Evolutionary conservation across 2,888 invertebrate genomes (phyloP), one percentile per base, ranked within the genome.

Genomic region (Drosophila robusta): DNA sequence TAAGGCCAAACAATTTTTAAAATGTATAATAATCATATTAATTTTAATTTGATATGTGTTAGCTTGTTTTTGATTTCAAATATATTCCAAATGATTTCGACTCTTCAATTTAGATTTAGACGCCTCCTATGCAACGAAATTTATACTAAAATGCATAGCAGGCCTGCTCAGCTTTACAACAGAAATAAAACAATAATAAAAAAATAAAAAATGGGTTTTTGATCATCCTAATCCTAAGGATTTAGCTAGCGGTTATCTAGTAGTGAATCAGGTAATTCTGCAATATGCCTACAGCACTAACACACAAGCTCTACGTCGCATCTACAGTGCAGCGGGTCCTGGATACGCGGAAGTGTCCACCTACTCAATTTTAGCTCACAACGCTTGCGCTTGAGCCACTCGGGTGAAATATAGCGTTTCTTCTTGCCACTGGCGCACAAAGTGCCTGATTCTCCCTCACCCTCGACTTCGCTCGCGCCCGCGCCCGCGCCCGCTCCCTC

Each of bases 331-430:
- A 44, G 22, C 18, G 18, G 11, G 11, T 41, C 9, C 12, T 4
- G 14, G 0, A 3, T n/a, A 6, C 16, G 4, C 16, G 12, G 0
- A 12, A 18, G 24, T 34, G 39, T 51, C 11, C 64, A 90, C 90
- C 75, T 90, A 91, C 90, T 91, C 70, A 89, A 79, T 84, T 90
- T 90, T 51, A 89, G 89, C 78, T 89, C 90, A 89, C 91, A 91
- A 86, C 90, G 89, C 78, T 92, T 91, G 81, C 89, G 91, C 75
- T 91, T 92, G 67, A 91, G 90, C 91, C 91, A 91, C 73, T 88
- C 91, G 55, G 91, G 90, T 61, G 91, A 89, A 72, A 91, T 91
- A 61, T 90, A 91, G 57, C 91, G 91, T 72, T 91, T 91, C 70
- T 85, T 90, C 57, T 91, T 91, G 66, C 78, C 89, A 68, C 78